Base-by-base conservation (phyloP, 2,113 vertebrate species). In the Heterotis niloticus region DNA sequence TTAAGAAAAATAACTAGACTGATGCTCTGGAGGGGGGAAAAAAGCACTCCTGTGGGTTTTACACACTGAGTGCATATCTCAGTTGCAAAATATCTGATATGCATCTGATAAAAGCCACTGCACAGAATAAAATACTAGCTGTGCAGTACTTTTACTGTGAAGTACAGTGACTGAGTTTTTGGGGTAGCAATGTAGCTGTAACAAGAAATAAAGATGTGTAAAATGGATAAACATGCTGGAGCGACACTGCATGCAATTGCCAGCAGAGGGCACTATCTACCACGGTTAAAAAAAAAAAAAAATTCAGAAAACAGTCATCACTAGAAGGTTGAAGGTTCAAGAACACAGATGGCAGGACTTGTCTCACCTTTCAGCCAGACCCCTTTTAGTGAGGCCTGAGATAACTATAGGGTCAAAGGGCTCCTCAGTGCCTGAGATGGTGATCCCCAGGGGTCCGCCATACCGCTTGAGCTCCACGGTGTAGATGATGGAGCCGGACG, bases 371-470 rank as follows among this genome's bases (percentile, higher is more conserved):
- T 99, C 97, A 10, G 97, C 97, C 83, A 99, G 92, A 1, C 97
- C 97, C 73, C 94, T 92, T 86, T 95, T 97, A 83, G 96, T 98
- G 74, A 99, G 91, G 54, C 96, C 97, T 0, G 96, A 98, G 86
- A 98, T 98, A 80, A 96, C 93, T 2, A 99, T 98, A 75, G 97
- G 97, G 87, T 99, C 97, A 0, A 99, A 99, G 69, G 97, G 97
- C 76, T 99, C 97, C 90, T 99, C 97, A 0, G 97, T 99, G 84
- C 97, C 97, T 0, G 97, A 99, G 90, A 99, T 99, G 85, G 97
- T 99, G 89, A 99, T 99, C 78, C 96, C 97, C 88, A 99, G 88
- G 10, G 97, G 97, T 0, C 97, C 97, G 0, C 97, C 97, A 0
- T 98, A 97, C 16, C 97, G 88, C 86, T 98, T 98, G 85, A 99